Evolutionary conservation across 2,888 invertebrate species (phyloP).

Genomic region (Agapostemon virescens): DNA sequence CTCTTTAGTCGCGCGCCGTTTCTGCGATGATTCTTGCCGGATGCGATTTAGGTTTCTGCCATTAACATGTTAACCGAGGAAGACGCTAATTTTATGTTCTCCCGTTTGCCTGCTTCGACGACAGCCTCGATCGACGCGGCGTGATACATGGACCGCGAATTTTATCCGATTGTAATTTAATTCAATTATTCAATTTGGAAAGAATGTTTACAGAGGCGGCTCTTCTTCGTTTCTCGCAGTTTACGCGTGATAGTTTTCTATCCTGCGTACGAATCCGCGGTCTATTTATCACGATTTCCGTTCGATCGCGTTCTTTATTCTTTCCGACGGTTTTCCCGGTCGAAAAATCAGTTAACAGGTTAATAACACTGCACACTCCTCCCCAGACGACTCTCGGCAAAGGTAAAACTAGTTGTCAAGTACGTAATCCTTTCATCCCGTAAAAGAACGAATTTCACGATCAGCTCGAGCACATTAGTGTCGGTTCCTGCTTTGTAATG

Average conservation of each 20-base stretch:
- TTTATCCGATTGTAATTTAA: not conserved
- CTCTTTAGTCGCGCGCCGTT: conserved; percentile 13
- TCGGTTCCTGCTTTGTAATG: conserved; percentile 13
- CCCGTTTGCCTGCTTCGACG: not conserved
- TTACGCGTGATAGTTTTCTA: not conserved
- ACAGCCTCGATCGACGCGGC: too few species aligned
- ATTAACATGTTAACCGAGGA: conserved; percentile 14
- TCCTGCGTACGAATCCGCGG: not conserved
- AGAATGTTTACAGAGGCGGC: too few species aligned
- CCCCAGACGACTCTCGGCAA: not conserved
- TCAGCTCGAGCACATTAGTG: not conserved
- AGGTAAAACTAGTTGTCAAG: not conserved
- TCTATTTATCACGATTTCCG: not conserved
- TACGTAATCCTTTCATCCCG: conserved; percentile 2
- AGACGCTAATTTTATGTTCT: not conserved
- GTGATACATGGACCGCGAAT: not conserved
- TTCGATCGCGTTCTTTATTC: not conserved
- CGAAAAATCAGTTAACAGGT: conserved; percentile 10
- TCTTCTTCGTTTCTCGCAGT: too few species aligned
- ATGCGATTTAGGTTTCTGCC: conserved; percentile 9
- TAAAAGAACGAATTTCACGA: not conserved
- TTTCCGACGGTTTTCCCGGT: not conserved
- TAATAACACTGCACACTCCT: not conserved
- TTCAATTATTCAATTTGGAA: too few species aligned
- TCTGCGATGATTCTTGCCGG: conserved; percentile 11